These are phyloP conservation scores for Lithophane ornitopus DNA, from an alignment of 2,888 invertebrate genomes.

Conservation along the genomic window DNA sequence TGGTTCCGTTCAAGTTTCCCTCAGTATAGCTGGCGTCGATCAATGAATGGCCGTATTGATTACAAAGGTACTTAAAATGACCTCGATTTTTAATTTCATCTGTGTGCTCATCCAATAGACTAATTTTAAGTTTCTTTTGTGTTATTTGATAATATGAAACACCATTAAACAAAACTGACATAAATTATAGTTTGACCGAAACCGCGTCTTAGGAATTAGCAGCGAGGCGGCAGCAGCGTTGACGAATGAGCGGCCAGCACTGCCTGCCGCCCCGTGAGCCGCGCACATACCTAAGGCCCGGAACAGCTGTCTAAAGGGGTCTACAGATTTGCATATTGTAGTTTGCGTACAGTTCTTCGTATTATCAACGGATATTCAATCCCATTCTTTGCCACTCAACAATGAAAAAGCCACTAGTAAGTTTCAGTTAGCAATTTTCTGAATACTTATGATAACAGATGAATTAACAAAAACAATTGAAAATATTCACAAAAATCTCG, in stretches of 20 bases:
- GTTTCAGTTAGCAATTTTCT: background rate
- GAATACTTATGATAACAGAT: background rate
- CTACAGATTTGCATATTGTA: slow-evolving; percentile 7
- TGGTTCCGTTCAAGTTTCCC: no score
- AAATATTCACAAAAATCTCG: background rate
- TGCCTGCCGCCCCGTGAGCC: no score
- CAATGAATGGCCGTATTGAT: slow-evolving; percentile 4
- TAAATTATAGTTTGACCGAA: slow-evolving; percentile 8
- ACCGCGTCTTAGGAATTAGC: no score
- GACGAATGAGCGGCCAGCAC: no score
- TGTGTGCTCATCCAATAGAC: slow-evolving; percentile 54
- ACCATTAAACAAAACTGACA: slow-evolving; percentile 42
- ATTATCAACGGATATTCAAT: background rate
- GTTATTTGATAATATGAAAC: slow-evolving; percentile 52
- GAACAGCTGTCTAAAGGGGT: background rate
- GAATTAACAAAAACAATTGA: no score
- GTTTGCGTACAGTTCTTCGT: slow-evolving; percentile 11
- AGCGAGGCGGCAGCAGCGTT: no score
- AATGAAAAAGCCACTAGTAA: background rate
- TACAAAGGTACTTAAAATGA: slow-evolving; percentile 16
- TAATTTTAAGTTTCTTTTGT: slow-evolving; percentile 46
- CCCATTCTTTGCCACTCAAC: background rate
- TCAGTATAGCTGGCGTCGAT: no score
- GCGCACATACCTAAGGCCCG: no score
- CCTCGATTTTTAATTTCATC: slow-evolving; percentile 46